phyloP scores from a whole-genome alignment of 1,140 invertebrate genomes.

The Cepaea nemoralis region DNA sequence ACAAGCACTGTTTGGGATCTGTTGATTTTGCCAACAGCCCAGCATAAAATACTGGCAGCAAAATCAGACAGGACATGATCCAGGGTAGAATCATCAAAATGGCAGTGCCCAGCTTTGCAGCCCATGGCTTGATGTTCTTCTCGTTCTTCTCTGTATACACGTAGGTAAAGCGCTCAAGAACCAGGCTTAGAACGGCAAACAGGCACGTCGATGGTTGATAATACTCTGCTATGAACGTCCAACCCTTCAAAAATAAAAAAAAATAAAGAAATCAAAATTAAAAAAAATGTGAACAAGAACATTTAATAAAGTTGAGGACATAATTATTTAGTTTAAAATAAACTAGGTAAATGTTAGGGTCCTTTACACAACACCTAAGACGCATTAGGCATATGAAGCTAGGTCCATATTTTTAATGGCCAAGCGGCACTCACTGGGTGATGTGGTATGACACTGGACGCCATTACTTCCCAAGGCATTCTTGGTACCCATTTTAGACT shows the following conservation, averaged over 20 bases:
- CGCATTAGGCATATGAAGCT: too few species aligned
- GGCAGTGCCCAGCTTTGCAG: constrained; percentile 28
- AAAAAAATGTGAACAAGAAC: too few species aligned
- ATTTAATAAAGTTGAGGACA: too few species aligned
- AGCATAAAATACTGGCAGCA: constrained; percentile 41
- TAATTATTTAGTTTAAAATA: too few species aligned
- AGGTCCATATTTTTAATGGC: too few species aligned
- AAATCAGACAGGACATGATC: constrained; percentile 37
- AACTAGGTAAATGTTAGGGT: too few species aligned
- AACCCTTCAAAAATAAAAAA: constrained; percentile 19
- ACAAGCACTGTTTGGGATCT: constrained; percentile 35
- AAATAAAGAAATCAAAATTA: too few species aligned
- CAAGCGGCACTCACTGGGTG: too few species aligned
- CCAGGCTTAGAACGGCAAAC: constrained; percentile 40
- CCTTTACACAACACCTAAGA: too few species aligned
- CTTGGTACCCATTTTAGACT: too few species aligned
- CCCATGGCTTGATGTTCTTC: constrained; percentile 14
- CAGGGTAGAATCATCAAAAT: constrained; percentile 46
- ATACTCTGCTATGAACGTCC: constrained; percentile 34
- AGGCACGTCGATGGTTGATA: constrained; percentile 39
- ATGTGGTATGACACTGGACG: too few species aligned
- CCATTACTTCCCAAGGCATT: too few species aligned
- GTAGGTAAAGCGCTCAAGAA: constrained; percentile 46
- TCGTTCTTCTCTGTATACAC: constrained; percentile 39
- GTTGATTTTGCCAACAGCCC: constrained; percentile 30